Percentiles rank a stretch among this genome's conserved stretches.
These are phyloP conservation scores for Sebastes nivosus DNA, from an alignment of 2,797 vertebrate species.

Conservation along the genomic window DNA sequence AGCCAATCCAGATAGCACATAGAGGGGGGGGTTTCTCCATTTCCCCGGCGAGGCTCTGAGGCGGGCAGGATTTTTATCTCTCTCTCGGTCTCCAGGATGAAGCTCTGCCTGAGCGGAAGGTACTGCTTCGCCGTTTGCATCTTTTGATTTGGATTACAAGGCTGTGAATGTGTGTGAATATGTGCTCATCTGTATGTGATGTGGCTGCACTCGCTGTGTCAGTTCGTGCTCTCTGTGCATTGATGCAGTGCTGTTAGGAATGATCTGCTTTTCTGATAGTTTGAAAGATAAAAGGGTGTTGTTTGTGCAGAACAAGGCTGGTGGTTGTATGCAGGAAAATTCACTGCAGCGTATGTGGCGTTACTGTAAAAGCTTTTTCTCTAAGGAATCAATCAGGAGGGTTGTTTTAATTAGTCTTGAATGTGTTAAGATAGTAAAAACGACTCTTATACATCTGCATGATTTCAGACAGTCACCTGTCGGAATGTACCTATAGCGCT, in stretches of 20 bases:
- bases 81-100: slow-evolving; percentile 71
- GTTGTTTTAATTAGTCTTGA: not conserved
- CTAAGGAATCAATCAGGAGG: not conserved
- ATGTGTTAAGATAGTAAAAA: not conserved
- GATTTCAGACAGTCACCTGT: slow-evolving; percentile 62
- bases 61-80: slow-evolving; percentile 50
- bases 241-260: slow-evolving; percentile 44
- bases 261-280: slow-evolving; percentile 43
- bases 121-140: slow-evolving; percentile 63
- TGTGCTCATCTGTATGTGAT: slow-evolving; percentile 52
- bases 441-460: not conserved
- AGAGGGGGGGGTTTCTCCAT: slow-evolving; percentile 59
- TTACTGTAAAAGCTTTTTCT: slow-evolving; percentile 35
- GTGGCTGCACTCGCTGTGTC: slow-evolving; percentile 40
- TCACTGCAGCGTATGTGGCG: slow-evolving; percentile 46
- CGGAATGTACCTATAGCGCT: slow-evolving; percentile 50
- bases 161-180: slow-evolving; percentile 24
- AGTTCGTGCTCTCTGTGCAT: slow-evolving; percentile 28
- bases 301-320: slow-evolving; percentile 10
- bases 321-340: slow-evolving; percentile 24
- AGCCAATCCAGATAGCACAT: slow-evolving; percentile 60
- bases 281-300: slow-evolving; percentile 46
- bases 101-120: slow-evolving; percentile 77
- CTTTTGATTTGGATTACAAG: slow-evolving; percentile 58
- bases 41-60: slow-evolving; percentile 40